phyloP scores from a whole-genome alignment of 2,888 invertebrate species.

The Mantis religiosa region DNA sequence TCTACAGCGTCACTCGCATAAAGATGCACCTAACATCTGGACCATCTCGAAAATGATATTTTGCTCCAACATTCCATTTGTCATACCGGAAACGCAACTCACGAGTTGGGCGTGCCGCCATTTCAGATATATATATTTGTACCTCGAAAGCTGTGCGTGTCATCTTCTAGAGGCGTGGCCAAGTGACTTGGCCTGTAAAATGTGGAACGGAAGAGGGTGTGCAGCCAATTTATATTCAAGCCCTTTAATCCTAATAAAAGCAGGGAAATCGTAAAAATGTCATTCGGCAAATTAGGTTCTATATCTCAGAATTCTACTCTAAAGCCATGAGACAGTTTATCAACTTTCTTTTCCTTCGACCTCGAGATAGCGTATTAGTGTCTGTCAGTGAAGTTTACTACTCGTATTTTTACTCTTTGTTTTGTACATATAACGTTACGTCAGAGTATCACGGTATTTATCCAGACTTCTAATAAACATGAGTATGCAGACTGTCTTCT shows the following conservation, averaged over 20 bases:
- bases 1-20: no score
- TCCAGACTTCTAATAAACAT: no score
- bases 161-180: not conserved
- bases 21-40: not conserved
- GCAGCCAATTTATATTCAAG: not conserved
- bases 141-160: not conserved
- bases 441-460: no score
- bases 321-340: not conserved
- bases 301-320: not conserved
- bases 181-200: not conserved
- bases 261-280: not conserved
- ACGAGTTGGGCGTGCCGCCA: not conserved
- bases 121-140: not conserved
- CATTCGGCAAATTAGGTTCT: not conserved
- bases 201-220: not conserved
- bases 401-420: no score
- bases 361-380: not conserved
- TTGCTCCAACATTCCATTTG: not conserved
- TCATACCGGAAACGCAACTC: not conserved
- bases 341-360: not conserved
- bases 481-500: no score
- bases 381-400: no score
- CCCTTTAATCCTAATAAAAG: not conserved
- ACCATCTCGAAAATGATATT: not conserved
- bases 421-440: no score